Evolutionary conservation across 2,113 vertebrate genomes (phyloP), one percentile per base, ranked within the genome.

Genomic region (Atlantisia rogersi): DNA sequence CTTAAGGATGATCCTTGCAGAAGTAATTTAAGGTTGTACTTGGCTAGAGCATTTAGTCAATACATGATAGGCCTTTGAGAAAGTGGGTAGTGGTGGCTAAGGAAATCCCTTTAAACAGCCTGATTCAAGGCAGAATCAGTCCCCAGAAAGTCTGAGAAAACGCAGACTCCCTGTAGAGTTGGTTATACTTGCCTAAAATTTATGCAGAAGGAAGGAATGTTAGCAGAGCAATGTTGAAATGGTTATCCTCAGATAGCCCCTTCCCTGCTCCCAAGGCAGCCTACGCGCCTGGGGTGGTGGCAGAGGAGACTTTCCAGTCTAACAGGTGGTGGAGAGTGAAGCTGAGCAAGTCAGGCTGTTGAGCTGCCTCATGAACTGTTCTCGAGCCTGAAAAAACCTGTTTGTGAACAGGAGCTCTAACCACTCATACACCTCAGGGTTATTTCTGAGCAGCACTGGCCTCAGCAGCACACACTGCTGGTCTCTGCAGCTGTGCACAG

Each of bases 401-500:
- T 26, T 26, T 1, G 1, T 3, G 0, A 11, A 8, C 10, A 29
- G 31, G 2, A 28, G 19, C 40, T 39, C 16, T 29, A 79, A 11
- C 29, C 20, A 8, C 25, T 2, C 4, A 31, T 5, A 15, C 12
- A 3, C 46, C 37, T 15, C 4, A 6, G n/a, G 10, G 21, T 28
- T 56, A 44, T 46, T 46, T 46, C 37, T 31, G 42, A 15, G 19
- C 40, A 37, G 0, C 31, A 32, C 13, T 6, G 26, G 1, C 70
- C 19, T 32, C 21, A 6, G 22, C 11, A n/a, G 12, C 3, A 2
- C 0, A 17, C 15, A 1, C 18, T 20, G 4, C 2, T 0, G 37
- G 78, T 7, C 22, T 77, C 63, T 14, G 18, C 35, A 20, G 48
- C 19, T 52, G 56, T 35, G 14, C 3, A 0, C 4, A 5, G 21